Evolutionary conservation across 92 coral and sea anemone species (phyloP).

Genomic region (Zoanthus sansibaricus): DNA sequence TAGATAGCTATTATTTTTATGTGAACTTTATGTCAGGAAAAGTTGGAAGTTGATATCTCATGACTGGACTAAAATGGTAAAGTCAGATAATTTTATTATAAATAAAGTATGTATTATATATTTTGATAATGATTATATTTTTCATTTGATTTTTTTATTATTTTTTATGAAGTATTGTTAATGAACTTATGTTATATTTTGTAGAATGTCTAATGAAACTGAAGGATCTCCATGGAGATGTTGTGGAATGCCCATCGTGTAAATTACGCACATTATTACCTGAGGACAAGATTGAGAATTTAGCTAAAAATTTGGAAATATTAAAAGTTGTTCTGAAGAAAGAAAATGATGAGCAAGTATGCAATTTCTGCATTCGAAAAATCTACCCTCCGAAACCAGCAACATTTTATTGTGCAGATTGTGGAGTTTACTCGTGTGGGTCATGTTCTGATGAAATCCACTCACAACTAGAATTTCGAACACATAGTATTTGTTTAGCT

Average conservation of each 20-base stretch:
- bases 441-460: constrained; percentile 94
- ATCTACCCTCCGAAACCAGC: constrained; percentile 97
- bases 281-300: constrained; percentile 77
- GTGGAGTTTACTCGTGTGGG: constrained; percentile 90
- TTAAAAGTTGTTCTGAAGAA: constrained; percentile 79
- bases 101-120: neutral
- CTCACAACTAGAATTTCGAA: constrained; percentile 87
- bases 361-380: constrained; percentile 92
- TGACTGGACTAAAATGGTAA: no score
- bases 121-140: neutral
- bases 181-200: neutral
- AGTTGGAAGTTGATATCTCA: no score
- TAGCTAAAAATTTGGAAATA: constrained; percentile 84
- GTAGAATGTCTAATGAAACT: constrained; percentile 88
- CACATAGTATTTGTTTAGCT: constrained; percentile 84
- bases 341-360: constrained; percentile 81
- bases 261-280: constrained; percentile 92
- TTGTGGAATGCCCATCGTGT: constrained; percentile 92
- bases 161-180: neutral
- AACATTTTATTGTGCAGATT: constrained; percentile 86
- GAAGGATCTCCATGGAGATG: constrained; percentile 92
- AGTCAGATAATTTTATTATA: no score
- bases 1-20: no score
- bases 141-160: neutral
- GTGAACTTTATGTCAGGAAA: no score